Evolutionary conservation across 2,113 vertebrate species (phyloP).

Genomic region (Elephantulus edwardii): DNA sequence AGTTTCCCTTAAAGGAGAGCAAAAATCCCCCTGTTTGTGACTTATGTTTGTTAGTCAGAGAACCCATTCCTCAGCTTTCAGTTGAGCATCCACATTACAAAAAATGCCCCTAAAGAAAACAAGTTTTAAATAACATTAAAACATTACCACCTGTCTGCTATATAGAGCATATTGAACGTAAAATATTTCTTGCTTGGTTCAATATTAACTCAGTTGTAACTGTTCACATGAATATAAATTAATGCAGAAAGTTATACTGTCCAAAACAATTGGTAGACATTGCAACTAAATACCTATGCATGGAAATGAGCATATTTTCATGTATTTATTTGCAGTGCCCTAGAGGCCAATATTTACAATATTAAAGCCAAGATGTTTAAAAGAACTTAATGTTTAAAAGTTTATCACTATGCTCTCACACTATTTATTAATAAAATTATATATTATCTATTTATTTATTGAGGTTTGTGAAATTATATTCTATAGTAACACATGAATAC

Average conservation of each 20-base stretch:
- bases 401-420: conserved; percentile 80
- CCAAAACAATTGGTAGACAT: conserved; percentile 53
- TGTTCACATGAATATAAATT: conserved; percentile 61
- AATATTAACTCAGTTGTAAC: conserved; percentile 60
- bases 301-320: conserved; percentile 70
- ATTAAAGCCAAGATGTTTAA: conserved; percentile 72
- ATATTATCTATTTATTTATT: conserved; percentile 58
- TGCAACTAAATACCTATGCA: conserved; percentile 63
- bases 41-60: conserved; percentile 67
- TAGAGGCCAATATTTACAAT: conserved; percentile 36
- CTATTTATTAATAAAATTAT: conserved; percentile 88
- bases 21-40: conserved; percentile 28
- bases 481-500: conserved; percentile 3
- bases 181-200: conserved; percentile 63
- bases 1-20: conserved; percentile 57
- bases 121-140: conserved; percentile 60
- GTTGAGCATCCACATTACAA: conserved; percentile 26
- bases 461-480: conserved; percentile 6
- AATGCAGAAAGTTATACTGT: conserved; percentile 66
- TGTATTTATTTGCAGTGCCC: conserved; percentile 46
- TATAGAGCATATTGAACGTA: conserved; percentile 58
- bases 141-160: conserved; percentile 16
- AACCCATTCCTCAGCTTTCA: conserved; percentile 59
- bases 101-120: conserved; percentile 60
- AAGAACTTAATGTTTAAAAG: conserved; percentile 71